A percentile compares a stretch with the other conserved stretches of the same genome.
phyloP scores from a whole-genome alignment of 2,888 invertebrate species.

The Heteromurus nitidus region DNA sequence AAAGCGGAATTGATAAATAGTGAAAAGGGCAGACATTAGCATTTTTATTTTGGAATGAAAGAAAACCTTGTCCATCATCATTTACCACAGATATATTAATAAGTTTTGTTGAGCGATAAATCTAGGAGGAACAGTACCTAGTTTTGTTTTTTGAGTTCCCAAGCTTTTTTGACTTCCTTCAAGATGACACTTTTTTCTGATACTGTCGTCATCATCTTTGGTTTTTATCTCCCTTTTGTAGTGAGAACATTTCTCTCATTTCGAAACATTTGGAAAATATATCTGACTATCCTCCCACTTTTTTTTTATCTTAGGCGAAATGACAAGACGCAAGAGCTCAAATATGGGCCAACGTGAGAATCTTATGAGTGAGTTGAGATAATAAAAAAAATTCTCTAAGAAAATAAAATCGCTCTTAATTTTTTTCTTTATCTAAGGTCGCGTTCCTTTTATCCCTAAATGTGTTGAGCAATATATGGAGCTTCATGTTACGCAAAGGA shows the following conservation, averaged over 20 bases:
- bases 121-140: too few species aligned
- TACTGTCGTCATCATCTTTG: too few species aligned
- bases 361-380: too few species aligned
- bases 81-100: not conserved
- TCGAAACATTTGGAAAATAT: not conserved
- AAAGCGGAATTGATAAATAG: too few species aligned
- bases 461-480: conserved; percentile 12
- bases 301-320: conserved; percentile 1
- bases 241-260: not conserved
- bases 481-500: not conserved
- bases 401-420: not conserved
- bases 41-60: too few species aligned
- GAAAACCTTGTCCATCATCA: not conserved
- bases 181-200: not conserved
- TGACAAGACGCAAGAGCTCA: not conserved
- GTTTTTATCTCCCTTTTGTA: too few species aligned
- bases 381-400: not conserved
- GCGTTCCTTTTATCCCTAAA: not conserved
- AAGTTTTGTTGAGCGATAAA: not conserved
- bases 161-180: not conserved
- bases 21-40: too few species aligned
- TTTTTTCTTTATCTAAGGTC: not conserved
- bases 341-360: conserved; percentile 27
- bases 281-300: not conserved
- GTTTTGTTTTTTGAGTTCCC: too few species aligned